Evolutionary conservation across 1,140 invertebrate genomes (phyloP).

Genomic region (Pemphigus obesinymphae): DNA sequence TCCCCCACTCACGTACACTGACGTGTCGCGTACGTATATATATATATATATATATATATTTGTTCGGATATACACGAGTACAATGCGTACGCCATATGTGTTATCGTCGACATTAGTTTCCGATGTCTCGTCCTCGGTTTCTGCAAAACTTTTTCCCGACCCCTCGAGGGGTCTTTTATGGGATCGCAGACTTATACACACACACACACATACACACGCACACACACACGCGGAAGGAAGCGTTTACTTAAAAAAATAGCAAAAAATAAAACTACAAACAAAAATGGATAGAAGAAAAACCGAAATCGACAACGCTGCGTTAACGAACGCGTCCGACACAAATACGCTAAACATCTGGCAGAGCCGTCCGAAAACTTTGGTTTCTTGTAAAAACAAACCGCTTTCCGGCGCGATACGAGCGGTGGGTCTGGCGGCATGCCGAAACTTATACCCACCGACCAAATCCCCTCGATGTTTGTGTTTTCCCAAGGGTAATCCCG

Average conservation of each 20-base stretch:
- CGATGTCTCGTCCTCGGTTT: constrained; percentile 5
- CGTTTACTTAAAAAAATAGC: neutral
- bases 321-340: constrained; percentile 14
- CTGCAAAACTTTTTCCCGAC: neutral
- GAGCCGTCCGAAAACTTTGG: neutral
- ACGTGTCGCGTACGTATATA: neutral
- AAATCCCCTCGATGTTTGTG: no score
- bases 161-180: constrained; percentile 6
- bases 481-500: no score
- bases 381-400: neutral
- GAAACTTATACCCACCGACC: no score
- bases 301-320: neutral
- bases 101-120: constrained; percentile 30
- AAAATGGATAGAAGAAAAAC: no score
- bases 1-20: no score
- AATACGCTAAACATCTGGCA: constrained; percentile 9
- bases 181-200: neutral
- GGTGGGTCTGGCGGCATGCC: no score
- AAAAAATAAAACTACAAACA: no score
- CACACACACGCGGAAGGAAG: neutral
- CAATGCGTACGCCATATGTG: neutral
- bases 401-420: neutral
- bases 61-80: no score
- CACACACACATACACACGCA: no score
- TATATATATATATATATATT: no score